Percentiles rank a stretch among this genome's conserved stretches.
These are phyloP conservation scores for Pleuronectes platessa DNA, from an alignment of 2,113 vertebrate genomes.

Conservation along the genomic window DNA sequence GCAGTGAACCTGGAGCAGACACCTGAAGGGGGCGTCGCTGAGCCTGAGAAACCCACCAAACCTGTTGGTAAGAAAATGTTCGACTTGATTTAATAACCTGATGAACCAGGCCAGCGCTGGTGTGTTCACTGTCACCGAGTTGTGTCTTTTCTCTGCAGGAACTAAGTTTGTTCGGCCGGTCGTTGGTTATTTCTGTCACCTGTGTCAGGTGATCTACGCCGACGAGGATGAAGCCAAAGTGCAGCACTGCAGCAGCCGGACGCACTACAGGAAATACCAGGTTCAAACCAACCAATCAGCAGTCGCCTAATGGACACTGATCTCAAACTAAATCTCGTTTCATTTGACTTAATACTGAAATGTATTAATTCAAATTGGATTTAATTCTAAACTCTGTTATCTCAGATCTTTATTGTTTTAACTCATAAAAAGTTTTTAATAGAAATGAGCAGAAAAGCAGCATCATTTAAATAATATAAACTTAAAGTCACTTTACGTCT, in stretches of 20 bases:
- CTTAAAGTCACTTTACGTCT: too few relatives aligned
- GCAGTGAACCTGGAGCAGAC: background rate
- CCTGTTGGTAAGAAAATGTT: slow-evolving; percentile 86
- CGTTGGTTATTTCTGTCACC: slow-evolving; percentile 78
- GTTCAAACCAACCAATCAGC: background rate
- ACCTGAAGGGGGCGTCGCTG: slow-evolving; percentile 47
- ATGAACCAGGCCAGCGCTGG: background rate
- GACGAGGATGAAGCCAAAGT: slow-evolving; percentile 81
- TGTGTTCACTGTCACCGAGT: slow-evolving; percentile 6
- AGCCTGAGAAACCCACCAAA: slow-evolving; percentile 80
- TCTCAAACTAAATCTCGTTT: too few relatives aligned
- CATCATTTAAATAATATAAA: too few relatives aligned
- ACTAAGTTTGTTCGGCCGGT: slow-evolving; percentile 78
- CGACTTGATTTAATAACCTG: too few relatives aligned
- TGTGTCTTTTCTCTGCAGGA: slow-evolving; percentile 53
- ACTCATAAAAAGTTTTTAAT: too few relatives aligned
- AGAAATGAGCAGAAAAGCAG: too few relatives aligned
- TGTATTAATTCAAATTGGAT: too few relatives aligned
- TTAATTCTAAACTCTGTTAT: too few relatives aligned
- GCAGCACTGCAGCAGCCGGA: slow-evolving; percentile 76
- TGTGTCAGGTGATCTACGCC: slow-evolving; percentile 80
- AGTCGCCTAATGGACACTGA: too few relatives aligned
- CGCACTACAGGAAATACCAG: slow-evolving; percentile 77
- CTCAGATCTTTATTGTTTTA: too few relatives aligned
- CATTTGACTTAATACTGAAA: too few relatives aligned